phyloP scores from a whole-genome alignment of 2,888 invertebrate genomes.

The Meta bourneti region DNA sequence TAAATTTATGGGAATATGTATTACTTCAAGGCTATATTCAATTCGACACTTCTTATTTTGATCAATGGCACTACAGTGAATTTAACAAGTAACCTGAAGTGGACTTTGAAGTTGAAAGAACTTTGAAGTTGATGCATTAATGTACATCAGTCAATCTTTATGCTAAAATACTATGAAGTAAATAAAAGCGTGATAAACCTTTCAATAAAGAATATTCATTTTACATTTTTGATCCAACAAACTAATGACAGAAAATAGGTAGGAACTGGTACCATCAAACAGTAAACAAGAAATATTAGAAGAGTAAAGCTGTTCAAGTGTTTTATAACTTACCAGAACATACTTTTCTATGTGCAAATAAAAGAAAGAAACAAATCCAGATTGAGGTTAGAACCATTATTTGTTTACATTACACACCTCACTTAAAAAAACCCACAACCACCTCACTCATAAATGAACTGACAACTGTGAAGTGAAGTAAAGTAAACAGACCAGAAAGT shows the following conservation, averaged over 20 bases:
- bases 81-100: background rate
- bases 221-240: too few species aligned
- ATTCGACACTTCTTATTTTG: background rate
- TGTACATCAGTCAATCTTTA: background rate
- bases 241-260: too few species aligned
- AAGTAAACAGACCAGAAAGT: slow-evolving; percentile 4
- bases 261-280: too few species aligned
- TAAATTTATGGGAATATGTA: background rate
- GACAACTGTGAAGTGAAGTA: background rate
- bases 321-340: slow-evolving; percentile 30
- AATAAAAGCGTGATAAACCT: too few species aligned
- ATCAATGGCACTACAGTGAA: background rate
- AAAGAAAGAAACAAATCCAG: slow-evolving; percentile 20
- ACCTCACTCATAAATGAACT: background rate
- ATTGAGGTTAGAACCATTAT: slow-evolving; percentile 25
- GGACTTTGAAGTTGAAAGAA: background rate
- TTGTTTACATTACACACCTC: slow-evolving; percentile 4
- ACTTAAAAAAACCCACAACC: background rate
- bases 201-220: too few species aligned
- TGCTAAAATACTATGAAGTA: too few species aligned
- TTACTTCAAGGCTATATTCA: background rate
- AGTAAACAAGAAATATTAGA: background rate
- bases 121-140: background rate
- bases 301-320: background rate
- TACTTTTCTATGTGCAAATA: slow-evolving; percentile 20